A percentile compares a stretch with the other conserved stretches of the same genome.
Evolutionary conservation across 2,797 vertebrate genomes (phyloP).

Genomic region (Coluber constrictor): DNA sequence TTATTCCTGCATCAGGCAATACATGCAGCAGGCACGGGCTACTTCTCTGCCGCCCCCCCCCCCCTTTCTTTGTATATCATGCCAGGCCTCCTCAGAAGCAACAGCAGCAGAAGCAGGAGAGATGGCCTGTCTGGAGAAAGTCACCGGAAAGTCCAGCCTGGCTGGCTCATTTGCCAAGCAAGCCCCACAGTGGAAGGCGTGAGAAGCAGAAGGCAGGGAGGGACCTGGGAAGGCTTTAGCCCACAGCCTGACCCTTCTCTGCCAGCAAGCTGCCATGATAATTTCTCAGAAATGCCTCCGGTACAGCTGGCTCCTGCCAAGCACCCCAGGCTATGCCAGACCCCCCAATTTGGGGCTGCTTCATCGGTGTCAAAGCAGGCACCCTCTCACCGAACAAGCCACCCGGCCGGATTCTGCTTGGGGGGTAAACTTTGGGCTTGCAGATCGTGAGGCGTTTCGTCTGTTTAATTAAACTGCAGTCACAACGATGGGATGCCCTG

Average conservation of each 20-base stretch:
- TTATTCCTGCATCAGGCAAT: not conserved
- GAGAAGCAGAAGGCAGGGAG: not conserved
- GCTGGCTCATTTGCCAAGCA: not conserved
- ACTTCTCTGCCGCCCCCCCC: not conserved
- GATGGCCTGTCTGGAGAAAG: not conserved
- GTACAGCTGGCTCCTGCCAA: not conserved
- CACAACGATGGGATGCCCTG: constrained; percentile 65
- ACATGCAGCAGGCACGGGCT: accelerated
- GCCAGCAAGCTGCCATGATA: no score
- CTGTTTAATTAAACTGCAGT: constrained; percentile 73
- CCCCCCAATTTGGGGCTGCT: not conserved
- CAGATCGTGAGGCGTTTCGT: constrained; percentile 68
- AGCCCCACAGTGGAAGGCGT: not conserved
- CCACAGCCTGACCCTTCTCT: not conserved
- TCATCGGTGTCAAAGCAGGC: not conserved
- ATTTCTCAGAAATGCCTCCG: not conserved
- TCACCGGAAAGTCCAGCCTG: not conserved
- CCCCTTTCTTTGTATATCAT: no score
- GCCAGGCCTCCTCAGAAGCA: no score
- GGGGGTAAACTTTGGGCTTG: constrained; percentile 36
- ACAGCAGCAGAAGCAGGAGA: not conserved
- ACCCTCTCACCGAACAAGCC: not conserved
- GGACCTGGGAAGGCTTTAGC: not conserved
- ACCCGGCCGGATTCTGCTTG: not conserved
- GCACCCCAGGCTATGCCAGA: no score